These are phyloP conservation scores for Serinus canaria DNA, from an alignment of 2,113 vertebrate species.

Conservation along the genomic window DNA sequence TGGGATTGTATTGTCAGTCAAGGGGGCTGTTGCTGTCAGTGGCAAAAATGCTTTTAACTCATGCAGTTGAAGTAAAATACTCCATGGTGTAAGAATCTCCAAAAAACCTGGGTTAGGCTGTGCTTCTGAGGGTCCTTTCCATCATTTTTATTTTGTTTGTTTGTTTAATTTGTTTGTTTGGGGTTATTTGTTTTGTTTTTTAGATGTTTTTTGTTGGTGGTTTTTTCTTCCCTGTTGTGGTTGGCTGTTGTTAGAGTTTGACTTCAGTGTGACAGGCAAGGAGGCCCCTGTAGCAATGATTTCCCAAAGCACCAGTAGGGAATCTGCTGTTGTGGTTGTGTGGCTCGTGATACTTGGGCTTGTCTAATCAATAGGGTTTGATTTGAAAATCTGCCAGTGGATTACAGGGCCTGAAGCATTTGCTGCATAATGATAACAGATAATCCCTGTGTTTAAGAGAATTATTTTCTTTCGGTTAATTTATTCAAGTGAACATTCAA, in stretches of 20 bases:
- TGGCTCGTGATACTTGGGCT: not conserved
- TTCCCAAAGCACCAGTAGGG: not conserved
- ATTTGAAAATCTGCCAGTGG: not conserved
- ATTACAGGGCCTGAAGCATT: not conserved
- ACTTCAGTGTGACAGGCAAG: not conserved
- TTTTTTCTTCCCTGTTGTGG: not conserved
- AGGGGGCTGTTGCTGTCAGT: not conserved
- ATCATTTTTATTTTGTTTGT: too few species aligned
- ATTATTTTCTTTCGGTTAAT: not conserved
- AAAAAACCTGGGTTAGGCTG: not conserved
- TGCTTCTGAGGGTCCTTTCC: not conserved
- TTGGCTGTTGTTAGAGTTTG: not conserved
- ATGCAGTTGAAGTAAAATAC: not conserved
- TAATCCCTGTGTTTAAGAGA: not conserved
- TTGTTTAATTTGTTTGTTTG: not conserved
- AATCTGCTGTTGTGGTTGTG: not conserved
- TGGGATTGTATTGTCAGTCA: not conserved
- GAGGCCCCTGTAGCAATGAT: not conserved
- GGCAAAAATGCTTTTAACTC: not conserved
- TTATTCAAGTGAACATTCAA: not conserved
- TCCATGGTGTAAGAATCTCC: not conserved
- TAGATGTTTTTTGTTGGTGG: not conserved
- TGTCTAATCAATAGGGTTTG: not conserved
- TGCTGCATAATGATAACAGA: not conserved
- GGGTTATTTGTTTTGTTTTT: not conserved